A percentile compares a stretch with the other conserved stretches of the same genome.
phyloP scores from a whole-genome alignment of 2,797 vertebrate species.

The Selene dorsalis region DNA sequence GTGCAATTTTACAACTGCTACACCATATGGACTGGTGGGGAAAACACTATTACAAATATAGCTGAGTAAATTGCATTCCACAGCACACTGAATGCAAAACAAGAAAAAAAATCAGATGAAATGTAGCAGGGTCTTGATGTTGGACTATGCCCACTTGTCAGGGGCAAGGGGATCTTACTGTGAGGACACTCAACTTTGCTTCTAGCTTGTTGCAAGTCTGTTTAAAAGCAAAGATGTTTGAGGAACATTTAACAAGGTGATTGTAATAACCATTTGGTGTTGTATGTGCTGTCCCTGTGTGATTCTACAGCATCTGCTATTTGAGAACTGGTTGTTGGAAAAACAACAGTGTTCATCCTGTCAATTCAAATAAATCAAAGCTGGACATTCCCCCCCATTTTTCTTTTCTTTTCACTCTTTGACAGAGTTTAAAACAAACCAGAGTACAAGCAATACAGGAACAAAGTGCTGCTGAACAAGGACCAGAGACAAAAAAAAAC shows the following conservation, averaged over 20 bases:
- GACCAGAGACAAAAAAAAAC: neutral
- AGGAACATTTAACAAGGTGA: neutral
- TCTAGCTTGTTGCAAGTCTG: neutral
- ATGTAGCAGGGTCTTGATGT: neutral
- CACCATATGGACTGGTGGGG: constrained; percentile 42
- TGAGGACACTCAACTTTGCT: neutral
- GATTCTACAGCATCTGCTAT: constrained; percentile 32
- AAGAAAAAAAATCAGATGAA: neutral
- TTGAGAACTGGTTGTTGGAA: constrained; percentile 20
- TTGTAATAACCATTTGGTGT: neutral
- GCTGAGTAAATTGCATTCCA: constrained; percentile 5
- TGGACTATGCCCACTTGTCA: constrained; percentile 4
- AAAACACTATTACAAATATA: constrained; percentile 31
- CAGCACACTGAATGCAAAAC: neutral
- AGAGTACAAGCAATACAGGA: neutral
- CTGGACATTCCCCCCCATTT: neutral
- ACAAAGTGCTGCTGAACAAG: constrained; percentile 4
- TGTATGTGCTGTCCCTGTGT: neutral
- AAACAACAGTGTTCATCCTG: constrained; percentile 27
- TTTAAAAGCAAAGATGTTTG: constrained; percentile 3
- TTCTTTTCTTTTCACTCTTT: neutral
- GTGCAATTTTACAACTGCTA: constrained; percentile 48
- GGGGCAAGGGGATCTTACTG: neutral
- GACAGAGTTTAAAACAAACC: neutral
- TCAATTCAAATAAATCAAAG: constrained; percentile 32